These are phyloP conservation scores for Rhadina sibilatrix DNA, from an alignment of 2,113 vertebrate genomes.

Conservation along the genomic window DNA sequence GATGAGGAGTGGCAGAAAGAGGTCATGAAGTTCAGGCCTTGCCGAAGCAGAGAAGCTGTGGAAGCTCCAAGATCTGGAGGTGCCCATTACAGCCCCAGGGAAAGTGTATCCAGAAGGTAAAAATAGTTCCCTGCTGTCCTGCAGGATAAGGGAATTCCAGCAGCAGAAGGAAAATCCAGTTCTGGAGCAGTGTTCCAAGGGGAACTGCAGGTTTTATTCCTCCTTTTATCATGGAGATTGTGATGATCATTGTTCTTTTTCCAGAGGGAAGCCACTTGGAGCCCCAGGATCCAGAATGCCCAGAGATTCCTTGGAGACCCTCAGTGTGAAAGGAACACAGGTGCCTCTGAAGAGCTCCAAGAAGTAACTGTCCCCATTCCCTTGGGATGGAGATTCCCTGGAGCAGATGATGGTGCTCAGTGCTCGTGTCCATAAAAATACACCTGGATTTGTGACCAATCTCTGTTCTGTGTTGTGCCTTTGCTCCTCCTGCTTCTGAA, in stretches of 20 bases:
- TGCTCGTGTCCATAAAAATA: neutral
- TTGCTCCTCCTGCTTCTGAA: constrained; percentile 15
- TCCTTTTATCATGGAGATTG: neutral
- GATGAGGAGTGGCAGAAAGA: constrained; percentile 88
- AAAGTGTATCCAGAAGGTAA: constrained; percentile 76
- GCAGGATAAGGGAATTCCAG: neutral
- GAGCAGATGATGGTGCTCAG: constrained; percentile 68
- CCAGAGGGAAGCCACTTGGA: constrained; percentile 72
- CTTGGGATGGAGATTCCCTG: neutral
- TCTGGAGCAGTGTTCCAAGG: neutral
- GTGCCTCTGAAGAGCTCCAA: constrained; percentile 70
- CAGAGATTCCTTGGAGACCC: constrained; percentile 48
- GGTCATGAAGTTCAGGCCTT: constrained; percentile 77
- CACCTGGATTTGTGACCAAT: constrained; percentile 63
- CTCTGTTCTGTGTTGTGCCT: constrained; percentile 45
- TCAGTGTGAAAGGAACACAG: constrained; percentile 68
- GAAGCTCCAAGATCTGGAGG: constrained; percentile 60
- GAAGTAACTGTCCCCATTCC: constrained; percentile 58
- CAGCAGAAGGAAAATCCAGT: neutral
- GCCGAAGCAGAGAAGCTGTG: constrained; percentile 40
- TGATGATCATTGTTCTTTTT: neutral
- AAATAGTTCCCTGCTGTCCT: neutral
- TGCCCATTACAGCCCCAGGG: constrained; percentile 26
- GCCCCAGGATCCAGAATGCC: constrained; percentile 28
- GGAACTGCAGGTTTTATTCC: neutral